A percentile compares a stretch with the other conserved stretches of the same genome.
phyloP scores from a whole-genome alignment of 2,888 invertebrate genomes.

The Patella depressa region DNA sequence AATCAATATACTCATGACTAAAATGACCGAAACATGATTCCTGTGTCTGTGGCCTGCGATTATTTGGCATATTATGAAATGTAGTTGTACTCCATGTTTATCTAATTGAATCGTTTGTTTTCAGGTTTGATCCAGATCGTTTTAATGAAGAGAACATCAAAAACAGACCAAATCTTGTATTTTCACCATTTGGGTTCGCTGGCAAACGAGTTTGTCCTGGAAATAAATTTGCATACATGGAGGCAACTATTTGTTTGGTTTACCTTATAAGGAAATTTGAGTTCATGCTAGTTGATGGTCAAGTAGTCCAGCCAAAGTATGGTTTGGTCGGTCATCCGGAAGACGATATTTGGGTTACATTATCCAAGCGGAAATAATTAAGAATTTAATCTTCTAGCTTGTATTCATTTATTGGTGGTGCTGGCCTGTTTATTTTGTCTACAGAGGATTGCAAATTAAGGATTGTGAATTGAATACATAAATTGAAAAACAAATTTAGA shows the following conservation, averaged over 20 bases:
- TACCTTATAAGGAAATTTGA: constrained; percentile 62
- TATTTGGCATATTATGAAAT: not conserved
- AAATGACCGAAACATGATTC: no score
- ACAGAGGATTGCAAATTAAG: no score
- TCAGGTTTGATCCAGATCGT: constrained; percentile 69
- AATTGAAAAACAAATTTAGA: no score
- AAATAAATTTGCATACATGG: constrained; percentile 58
- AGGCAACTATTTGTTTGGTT: constrained; percentile 56
- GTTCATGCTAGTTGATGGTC: constrained; percentile 64
- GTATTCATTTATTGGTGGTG: no score
- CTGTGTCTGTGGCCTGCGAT: not conserved
- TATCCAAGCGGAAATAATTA: constrained; percentile 46
- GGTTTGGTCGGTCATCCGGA: constrained; percentile 68
- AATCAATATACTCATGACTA: no score
- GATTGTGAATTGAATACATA: no score
- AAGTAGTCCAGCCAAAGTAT: constrained; percentile 63
- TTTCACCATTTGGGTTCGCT: constrained; percentile 71
- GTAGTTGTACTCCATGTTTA: not conserved
- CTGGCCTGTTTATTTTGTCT: no score
- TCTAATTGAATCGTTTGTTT: constrained; percentile 11
- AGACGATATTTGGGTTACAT: constrained; percentile 69
- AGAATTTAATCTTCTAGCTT: no score
- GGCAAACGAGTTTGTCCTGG: constrained; percentile 67
- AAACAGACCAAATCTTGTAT: constrained; percentile 53
- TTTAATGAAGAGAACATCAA: constrained; percentile 57